These are phyloP conservation scores for Dicyrtoma fusca DNA, from an alignment of 2,888 invertebrate species.

Conservation along the genomic window DNA sequence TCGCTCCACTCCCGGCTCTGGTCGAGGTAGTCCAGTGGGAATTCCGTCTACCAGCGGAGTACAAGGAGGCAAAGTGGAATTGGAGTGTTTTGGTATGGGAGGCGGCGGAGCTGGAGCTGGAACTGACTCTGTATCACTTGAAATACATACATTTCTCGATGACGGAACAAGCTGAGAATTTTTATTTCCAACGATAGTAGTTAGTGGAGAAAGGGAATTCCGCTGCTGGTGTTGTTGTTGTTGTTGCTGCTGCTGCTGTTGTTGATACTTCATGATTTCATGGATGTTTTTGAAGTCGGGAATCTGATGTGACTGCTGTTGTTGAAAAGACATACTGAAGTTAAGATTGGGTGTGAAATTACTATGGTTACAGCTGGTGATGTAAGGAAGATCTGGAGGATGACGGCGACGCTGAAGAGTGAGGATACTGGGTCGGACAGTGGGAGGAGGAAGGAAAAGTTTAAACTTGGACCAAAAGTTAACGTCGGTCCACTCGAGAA, in stretches of 20 bases:
- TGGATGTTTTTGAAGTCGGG: neutral
- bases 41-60: neutral
- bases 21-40: conserved; percentile 3
- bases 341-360: no score
- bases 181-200: neutral
- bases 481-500: conserved; percentile 48
- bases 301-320: no score
- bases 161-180: conserved; percentile 4
- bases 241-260: neutral
- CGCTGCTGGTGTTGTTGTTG: neutral
- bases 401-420: neutral
- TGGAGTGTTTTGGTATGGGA: neutral
- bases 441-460: conserved; percentile 39
- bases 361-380: no score
- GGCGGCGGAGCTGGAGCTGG: neutral
- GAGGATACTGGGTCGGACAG: conserved; percentile 6
- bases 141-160: no score
- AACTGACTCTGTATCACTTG: neutral
- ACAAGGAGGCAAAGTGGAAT: neutral
- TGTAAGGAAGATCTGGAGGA: neutral
- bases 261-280: conserved; percentile 1
- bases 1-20: no score
- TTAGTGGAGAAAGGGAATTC: neutral
- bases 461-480: conserved; percentile 52
- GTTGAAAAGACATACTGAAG: no score